These are phyloP conservation scores for Thera britannica DNA, from an alignment of 2,888 invertebrate species.

Conservation along the genomic window DNA sequence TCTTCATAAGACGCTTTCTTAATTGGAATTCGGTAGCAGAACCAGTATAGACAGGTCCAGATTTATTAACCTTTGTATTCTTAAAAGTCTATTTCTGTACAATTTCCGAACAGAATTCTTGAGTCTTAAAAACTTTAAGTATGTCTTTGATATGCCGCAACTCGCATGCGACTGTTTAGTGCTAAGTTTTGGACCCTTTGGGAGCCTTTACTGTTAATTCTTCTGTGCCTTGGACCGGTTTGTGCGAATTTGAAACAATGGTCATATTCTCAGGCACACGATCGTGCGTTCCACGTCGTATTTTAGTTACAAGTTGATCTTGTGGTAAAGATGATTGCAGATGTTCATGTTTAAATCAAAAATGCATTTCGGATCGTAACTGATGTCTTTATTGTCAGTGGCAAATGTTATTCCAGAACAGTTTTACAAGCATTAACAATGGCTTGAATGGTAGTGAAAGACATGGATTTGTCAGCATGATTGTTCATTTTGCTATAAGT, in stretches of 20 bases:
- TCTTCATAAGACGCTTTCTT: conserved; percentile 27
- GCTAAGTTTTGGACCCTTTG: conserved; percentile 63
- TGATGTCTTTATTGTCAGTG: not conserved
- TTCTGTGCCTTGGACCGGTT: conserved; percentile 71
- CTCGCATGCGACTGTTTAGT: conserved; percentile 60
- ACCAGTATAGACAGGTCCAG: conserved; percentile 28
- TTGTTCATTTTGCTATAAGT: not conserved
- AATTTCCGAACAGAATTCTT: conserved; percentile 39
- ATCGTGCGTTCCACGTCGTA: conserved; percentile 29
- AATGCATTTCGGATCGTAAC: not conserved
- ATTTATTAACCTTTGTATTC: conserved; percentile 31
- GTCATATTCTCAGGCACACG: conserved; percentile 43
- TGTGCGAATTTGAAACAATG: conserved; percentile 79
- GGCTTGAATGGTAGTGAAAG: too few relatives aligned
- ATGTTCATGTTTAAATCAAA: not conserved
- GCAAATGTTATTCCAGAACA: not conserved
- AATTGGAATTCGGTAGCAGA: conserved; percentile 37
- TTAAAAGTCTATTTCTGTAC: conserved; percentile 25
- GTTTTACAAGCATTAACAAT: not conserved
- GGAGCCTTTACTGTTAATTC: conserved; percentile 5
- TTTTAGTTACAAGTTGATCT: conserved; percentile 12
- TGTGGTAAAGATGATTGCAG: not conserved
- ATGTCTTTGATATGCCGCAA: conserved; percentile 55
- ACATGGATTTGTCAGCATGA: not conserved
- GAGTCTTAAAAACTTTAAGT: conserved; percentile 44